Evolutionary conservation across 1,140 invertebrate genomes (phyloP).

Genomic region (Rhizoglyphus robini): DNA sequence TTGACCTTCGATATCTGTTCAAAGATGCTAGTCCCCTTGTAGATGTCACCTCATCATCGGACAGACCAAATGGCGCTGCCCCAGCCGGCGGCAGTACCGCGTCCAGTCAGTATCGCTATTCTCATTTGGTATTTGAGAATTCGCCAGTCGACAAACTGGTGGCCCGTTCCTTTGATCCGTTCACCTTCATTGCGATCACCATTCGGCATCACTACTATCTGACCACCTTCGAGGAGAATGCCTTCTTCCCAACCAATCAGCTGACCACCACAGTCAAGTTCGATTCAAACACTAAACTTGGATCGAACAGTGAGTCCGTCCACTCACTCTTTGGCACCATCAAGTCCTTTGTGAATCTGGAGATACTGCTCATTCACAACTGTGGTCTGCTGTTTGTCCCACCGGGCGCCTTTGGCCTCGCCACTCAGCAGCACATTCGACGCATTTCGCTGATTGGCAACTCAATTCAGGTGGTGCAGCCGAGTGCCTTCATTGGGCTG

Average conservation of each 20-base stretch:
- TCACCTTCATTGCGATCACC: neutral
- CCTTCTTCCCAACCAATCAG: neutral
- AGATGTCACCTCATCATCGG: too few relatives aligned
- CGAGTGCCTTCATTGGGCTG: neutral
- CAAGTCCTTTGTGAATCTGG: neutral
- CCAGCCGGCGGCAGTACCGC: neutral
- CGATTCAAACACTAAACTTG: neutral
- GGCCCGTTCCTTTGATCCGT: neutral
- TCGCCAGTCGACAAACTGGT: neutral
- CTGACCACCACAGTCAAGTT: neutral
- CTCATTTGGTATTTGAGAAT: neutral
- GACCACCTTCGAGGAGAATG: neutral
- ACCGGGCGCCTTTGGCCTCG: neutral
- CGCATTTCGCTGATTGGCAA: neutral
- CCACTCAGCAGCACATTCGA: neutral
- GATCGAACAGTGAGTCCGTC: neutral
- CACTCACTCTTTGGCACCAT: neutral
- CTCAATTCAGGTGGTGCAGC: neutral
- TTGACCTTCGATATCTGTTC: neutral
- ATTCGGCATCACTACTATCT: conserved; percentile 11
- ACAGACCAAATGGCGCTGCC: too few relatives aligned
- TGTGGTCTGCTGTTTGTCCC: conserved; percentile 9
- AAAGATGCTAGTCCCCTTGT: neutral
- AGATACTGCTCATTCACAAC: neutral
- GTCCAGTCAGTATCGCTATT: neutral